These are phyloP conservation scores for Argya squamiceps DNA, from an alignment of 2,797 vertebrate genomes.

Conservation along the genomic window DNA sequence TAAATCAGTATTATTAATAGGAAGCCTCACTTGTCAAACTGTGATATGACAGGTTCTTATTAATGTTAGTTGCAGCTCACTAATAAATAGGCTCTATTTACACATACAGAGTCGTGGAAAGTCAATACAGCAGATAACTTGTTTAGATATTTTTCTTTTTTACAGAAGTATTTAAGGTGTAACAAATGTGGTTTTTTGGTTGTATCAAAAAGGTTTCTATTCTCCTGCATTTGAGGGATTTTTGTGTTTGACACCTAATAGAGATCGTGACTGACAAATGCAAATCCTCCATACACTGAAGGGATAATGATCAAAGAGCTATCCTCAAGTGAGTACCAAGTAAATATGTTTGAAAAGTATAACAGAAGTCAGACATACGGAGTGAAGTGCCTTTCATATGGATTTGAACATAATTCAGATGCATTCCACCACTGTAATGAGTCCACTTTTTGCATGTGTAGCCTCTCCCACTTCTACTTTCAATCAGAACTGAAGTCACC, in stretches of 20 bases:
- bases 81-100: conserved; percentile 54
- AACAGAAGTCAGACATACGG: background rate
- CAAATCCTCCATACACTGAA: conserved; percentile 58
- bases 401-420: background rate
- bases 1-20: conserved; percentile 3
- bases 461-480: background rate
- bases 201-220: conserved; percentile 55
- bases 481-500: background rate
- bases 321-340: background rate
- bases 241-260: conserved; percentile 34
- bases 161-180: conserved; percentile 24
- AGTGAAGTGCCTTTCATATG: background rate
- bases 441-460: background rate
- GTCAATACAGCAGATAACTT: conserved; percentile 36
- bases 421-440: background rate
- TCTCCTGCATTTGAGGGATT: conserved; percentile 17
- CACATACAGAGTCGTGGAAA: conserved; percentile 10
- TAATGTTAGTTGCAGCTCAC: conserved; percentile 29
- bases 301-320: conserved; percentile 1
- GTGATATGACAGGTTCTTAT: background rate
- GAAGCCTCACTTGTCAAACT: conserved; percentile 34
- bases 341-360: background rate
- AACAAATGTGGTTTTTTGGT: conserved; percentile 3
- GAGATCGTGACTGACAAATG: background rate
- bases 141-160: background rate